Percentiles rank a stretch among this genome's conserved stretches.
phyloP scores from a whole-genome alignment of 2,113 vertebrate species.

The Seriola quinqueradiata region DNA sequence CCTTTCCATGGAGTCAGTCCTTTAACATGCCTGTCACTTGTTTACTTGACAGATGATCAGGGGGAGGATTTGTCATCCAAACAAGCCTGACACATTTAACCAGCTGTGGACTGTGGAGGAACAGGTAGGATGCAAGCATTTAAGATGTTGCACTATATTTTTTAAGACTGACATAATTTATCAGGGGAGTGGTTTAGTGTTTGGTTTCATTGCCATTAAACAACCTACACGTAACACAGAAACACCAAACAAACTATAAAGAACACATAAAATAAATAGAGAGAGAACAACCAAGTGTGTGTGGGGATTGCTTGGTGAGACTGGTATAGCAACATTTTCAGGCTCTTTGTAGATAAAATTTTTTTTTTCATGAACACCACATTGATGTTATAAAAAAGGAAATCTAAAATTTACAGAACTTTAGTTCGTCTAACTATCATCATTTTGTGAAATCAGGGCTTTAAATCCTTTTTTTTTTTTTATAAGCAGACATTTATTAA shows the following conservation, averaged over 20 bases:
- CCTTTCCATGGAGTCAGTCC: slow-evolving; percentile 27
- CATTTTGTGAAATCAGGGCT: too few species aligned
- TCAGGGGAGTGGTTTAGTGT: too few species aligned
- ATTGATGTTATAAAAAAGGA: too few species aligned
- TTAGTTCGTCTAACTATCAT: too few species aligned
- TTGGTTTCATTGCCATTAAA: not conserved
- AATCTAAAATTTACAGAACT: too few species aligned
- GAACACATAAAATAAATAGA: not conserved
- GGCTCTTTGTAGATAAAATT: too few species aligned
- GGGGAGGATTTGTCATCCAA: slow-evolving; percentile 93
- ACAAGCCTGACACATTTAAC: slow-evolving; percentile 98
- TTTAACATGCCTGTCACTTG: slow-evolving; percentile 63
- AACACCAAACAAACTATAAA: not conserved
- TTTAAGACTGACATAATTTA: not conserved
- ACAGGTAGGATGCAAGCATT: slow-evolving; percentile 86
- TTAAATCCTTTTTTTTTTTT: not conserved
- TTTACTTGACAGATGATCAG: slow-evolving; percentile 91
- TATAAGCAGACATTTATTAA: not conserved
- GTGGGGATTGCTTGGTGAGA: not conserved
- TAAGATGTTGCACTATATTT: not conserved
- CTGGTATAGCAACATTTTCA: not conserved
- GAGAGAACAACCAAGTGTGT: not conserved
- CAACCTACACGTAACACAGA: not conserved
- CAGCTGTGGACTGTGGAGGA: slow-evolving; percentile 98
- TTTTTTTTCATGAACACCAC: too few species aligned